Evolutionary conservation across 2,797 vertebrate species (phyloP).

Genomic region (Knipowitschia caucasica): DNA sequence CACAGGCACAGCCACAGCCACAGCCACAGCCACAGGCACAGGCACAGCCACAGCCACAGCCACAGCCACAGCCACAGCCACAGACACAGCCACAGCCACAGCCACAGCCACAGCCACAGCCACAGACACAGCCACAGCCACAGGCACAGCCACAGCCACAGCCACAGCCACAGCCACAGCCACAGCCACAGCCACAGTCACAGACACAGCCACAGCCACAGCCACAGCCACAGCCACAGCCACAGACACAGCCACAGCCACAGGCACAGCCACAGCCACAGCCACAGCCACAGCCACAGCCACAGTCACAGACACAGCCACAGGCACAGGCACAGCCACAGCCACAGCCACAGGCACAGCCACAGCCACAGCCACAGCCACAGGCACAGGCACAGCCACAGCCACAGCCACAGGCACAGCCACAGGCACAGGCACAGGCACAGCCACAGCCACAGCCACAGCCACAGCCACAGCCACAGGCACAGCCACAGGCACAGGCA

Average conservation of each 20-base stretch:
- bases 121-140: neutral
- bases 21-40: slow-evolving; percentile 55
- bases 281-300: slow-evolving; percentile 59
- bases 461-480: slow-evolving; percentile 70
- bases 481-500: slow-evolving; percentile 57
- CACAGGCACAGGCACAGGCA: slow-evolving; percentile 46
- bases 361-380: neutral
- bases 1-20: slow-evolving; percentile 71
- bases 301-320: neutral
- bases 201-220: slow-evolving; percentile 70
- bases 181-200: neutral
- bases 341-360: slow-evolving; percentile 55
- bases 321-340: slow-evolving; percentile 13
- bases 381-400: too few species aligned
- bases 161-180: slow-evolving; percentile 23
- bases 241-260: neutral
- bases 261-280: slow-evolving; percentile 68
- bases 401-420: slow-evolving; percentile 71
- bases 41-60: neutral
- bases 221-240: slow-evolving; percentile 55
- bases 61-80: too few species aligned
- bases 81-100: slow-evolving; percentile 70
- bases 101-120: slow-evolving; percentile 55
- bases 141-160: slow-evolving; percentile 56
- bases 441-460: neutral